Percentiles rank a stretch among this genome's conserved stretches.
phyloP scores from a whole-genome alignment of 2,113 vertebrate species.

The Eleginops maclovinus region DNA sequence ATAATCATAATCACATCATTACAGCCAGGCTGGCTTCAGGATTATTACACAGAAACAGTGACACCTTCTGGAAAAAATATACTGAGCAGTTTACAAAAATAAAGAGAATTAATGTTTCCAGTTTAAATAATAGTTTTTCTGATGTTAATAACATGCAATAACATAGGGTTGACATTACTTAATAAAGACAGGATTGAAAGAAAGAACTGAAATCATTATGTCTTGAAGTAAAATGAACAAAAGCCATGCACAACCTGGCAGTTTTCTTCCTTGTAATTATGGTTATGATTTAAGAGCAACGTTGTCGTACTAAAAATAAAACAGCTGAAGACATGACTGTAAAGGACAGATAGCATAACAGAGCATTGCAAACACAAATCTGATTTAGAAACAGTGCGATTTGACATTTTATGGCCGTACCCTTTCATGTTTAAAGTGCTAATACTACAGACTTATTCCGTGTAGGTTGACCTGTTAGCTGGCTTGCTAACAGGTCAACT shows the following conservation, averaged over 20 bases:
- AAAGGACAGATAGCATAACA: not conserved
- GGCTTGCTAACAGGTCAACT: not conserved
- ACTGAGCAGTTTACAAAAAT: not conserved
- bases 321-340: not conserved
- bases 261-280: not conserved
- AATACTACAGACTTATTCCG: not conserved
- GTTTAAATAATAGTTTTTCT: not conserved
- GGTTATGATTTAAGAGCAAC: not conserved
- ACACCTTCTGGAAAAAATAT: constrained; percentile 17
- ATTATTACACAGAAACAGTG: constrained; percentile 21
- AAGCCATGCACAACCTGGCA: not conserved
- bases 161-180: not conserved
- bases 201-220: not conserved
- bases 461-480: not conserved
- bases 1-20: not conserved
- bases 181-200: not conserved
- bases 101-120: not conserved
- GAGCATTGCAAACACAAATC: not conserved
- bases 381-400: constrained; percentile 41
- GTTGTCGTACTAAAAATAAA: not conserved
- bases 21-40: no score
- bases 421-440: constrained; percentile 18
- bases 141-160: not conserved
- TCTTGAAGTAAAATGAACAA: not conserved
- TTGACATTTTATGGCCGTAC: not conserved